Percentiles rank a stretch among this genome's conserved stretches.
Evolutionary conservation across 2,888 invertebrate genomes (phyloP).

Genomic region (Tenodera sinensis): DNA sequence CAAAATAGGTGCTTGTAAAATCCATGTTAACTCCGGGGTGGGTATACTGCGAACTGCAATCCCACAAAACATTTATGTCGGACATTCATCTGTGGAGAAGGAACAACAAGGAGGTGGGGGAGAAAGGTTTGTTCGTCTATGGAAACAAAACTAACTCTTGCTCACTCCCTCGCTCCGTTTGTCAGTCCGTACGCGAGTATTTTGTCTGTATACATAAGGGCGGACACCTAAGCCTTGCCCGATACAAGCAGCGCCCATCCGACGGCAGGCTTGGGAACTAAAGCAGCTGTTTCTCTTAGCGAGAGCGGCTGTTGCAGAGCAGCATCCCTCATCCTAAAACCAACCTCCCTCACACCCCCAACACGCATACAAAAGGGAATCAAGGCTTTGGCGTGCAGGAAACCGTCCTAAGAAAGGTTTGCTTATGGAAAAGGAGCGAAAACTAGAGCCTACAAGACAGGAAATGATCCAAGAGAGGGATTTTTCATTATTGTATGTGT

Average conservation of each 20-base stretch:
- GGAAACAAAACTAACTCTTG: neutral
- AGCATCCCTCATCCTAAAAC: neutral
- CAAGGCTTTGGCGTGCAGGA: neutral
- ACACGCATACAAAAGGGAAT: neutral
- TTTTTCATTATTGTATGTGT: neutral
- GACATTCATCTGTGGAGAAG: neutral
- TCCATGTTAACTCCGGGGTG: neutral
- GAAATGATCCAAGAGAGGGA: neutral
- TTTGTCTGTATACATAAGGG: neutral
- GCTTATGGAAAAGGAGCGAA: neutral
- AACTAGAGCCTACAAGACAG: neutral
- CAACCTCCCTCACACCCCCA: neutral
- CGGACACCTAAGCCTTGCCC: neutral
- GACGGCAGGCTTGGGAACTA: slow-evolving; percentile 3
- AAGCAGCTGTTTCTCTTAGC: neutral
- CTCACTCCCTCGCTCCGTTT: neutral
- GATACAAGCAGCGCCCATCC: neutral
- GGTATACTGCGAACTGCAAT: neutral
- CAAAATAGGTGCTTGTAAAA: neutral
- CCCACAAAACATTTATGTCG: neutral
- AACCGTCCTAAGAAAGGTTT: neutral
- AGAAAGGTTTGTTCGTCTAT: neutral
- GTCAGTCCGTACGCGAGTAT: neutral
- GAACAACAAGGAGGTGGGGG: neutral
- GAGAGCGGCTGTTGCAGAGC: neutral